Percentiles rank a stretch among this genome's conserved stretches.
phyloP scores from a whole-genome alignment of 2,113 vertebrate species.

The Orycteropus afer region DNA sequence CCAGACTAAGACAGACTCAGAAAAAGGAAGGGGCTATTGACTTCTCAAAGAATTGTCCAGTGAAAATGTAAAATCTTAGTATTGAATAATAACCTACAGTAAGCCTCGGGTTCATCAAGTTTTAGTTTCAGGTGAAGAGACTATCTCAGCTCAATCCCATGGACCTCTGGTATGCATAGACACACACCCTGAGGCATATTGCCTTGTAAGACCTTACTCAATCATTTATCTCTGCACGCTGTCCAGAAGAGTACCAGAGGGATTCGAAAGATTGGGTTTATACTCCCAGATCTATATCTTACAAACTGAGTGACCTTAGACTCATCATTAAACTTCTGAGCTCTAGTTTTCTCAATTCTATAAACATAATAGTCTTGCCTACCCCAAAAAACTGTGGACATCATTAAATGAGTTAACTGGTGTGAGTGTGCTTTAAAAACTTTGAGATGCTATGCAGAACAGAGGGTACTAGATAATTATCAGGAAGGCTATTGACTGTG shows the following conservation, averaged over 20 bases:
- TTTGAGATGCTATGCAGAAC: neutral
- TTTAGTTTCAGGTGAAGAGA: neutral
- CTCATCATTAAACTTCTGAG: neutral
- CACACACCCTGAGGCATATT: neutral
- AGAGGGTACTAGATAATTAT: neutral
- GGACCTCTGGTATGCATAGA: neutral
- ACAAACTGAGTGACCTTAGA: neutral
- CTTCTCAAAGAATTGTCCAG: too few species aligned
- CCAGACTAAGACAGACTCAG: too few species aligned
- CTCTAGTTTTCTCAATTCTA: neutral
- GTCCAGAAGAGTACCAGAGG: neutral
- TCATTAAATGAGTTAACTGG: neutral
- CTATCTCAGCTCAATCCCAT: neutral
- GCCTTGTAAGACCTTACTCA: neutral
- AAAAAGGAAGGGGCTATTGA: too few species aligned
- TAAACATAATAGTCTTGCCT: neutral
- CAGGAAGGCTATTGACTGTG: neutral
- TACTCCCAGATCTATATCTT: neutral
- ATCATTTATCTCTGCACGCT: neutral
- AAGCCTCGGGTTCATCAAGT: neutral
- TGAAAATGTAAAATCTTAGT: conserved; percentile 12
- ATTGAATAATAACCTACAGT: neutral
- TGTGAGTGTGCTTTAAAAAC: conserved; percentile 11
- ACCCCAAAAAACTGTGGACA: conserved; percentile 3
- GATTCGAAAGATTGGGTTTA: neutral